Base-by-base conservation (phyloP, 2,888 invertebrate species). In the Sesia apiformis region DNA sequence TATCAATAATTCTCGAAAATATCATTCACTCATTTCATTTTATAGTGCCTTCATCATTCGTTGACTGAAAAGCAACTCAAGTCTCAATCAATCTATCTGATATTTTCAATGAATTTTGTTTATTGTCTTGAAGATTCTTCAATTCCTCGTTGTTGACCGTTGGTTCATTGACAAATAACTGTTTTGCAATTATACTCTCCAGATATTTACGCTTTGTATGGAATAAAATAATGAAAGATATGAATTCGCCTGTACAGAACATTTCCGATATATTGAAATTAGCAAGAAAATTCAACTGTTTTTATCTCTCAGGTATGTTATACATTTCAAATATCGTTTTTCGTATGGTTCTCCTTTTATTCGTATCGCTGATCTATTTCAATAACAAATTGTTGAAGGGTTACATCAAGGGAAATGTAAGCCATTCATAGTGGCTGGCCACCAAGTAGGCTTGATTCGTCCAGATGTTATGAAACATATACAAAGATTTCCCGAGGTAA, bases 221-320 rank as follows among this genome's bases (percentile, higher is more conserved):
- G 73, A 71, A 69, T 66, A 75, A 74, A 78, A 76, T 60, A 77
- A 88, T 88, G 87, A 88, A 83, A 87, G 82, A 84, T 65, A 89
- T 89, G 88, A 84, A 81, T 81, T 82, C 85, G 62, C 67, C 77
- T 64, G 69, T 78, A 63, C 81, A 82, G 70, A 84, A 80, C 61
- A 79, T 84, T 75, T 89, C 88, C 52, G 88, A 87, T 69, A 90
- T 96, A 73, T 87, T 95, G 74, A 93, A 94, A 89, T 91, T 96
- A 80, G 96, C 96, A 58, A 93, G 94, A 79, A 95, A 95, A 91
- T 96, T 96, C 88, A 96, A 96, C 90, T 94, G 95, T 90, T 96
- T 96, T 85, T 96, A 96, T 84, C 85, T 96, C 90, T 92, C 94
- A 91, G 96, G 96, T 96, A 75, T 61, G 67, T 71, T 54, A 55